Base-by-base conservation (phyloP, 1,140 invertebrate species). In the Oedothorax gibbosus region DNA sequence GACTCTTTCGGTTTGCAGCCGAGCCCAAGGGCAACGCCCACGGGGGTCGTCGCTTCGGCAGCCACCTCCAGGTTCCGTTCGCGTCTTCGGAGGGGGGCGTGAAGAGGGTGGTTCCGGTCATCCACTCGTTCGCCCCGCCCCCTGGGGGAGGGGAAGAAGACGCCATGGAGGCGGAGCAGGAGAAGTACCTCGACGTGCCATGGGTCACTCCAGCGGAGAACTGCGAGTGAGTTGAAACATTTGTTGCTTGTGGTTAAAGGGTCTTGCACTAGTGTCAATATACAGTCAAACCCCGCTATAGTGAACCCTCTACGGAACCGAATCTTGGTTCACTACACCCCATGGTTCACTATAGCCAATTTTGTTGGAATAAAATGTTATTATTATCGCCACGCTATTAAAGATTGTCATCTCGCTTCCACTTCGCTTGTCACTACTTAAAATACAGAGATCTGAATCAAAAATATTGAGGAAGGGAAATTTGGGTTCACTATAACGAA, bases 131-230 rank as follows among this genome's bases (percentile, higher is more conserved):
- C 11, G 66, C 50, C 6, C 83, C 83, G 5, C 83, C 83, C 2
- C 71, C 77, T 2, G 87, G 88, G 21, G 88, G 87, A 35, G 87
- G 87, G 9, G 78, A 75, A 10, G 87, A 87, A 4, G 89, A 90
- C 15, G 86, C 89, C 9, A 85, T 90, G 69, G 89, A 89, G 64
- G 86, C 62, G 7, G 85, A 89, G 54, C 87, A 87, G 14, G 89
- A 89, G 51, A 88, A 88, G n/a, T 87, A 88, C 15, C 85, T 79
- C 18, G 79, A 87, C 62, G 68, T 85, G 35, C 85, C 80, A 10
- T 88, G 87, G 87, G 86, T 80, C 14, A 86, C 85, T 11, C 87
- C 86, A 4, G 87, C 85, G 7, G 87, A 88, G 75, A 87, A 57
- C 65, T 88, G 86, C 77, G 87, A 87, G 87, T 88, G 86, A 71